Base-by-base conservation (phyloP, 1,140 invertebrate genomes). In the Drosophila pruinosa region DNA sequence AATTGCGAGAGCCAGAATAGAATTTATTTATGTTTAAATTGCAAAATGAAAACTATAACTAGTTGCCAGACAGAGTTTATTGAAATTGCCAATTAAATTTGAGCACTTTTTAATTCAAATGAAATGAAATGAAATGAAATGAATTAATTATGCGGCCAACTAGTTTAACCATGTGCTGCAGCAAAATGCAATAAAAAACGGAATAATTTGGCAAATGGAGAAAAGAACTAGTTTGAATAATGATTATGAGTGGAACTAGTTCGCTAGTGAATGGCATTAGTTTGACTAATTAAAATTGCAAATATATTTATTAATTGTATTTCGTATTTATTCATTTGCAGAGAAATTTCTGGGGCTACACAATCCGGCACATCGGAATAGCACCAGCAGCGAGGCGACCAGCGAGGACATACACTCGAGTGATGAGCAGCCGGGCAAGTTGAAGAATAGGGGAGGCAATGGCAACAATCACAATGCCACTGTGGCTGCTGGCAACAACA, bases 321-420 rank as follows among this genome's bases (percentile, higher is more conserved):
- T n/a, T n/a, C n/a, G n/a, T n/a, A n/a, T n/a, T n/a, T n/a, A n/a
- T 1, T 38, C 47, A 6, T 1, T 86, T 86, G 6, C 62, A 91
- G 89, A 90, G 57, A 90, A 90, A 72, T 78, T 72, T 26, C 48
- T 85, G 57, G 69, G 74, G 38, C 79, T 76, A 48, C 89, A 90
- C 71, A 90, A 91, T 77, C 67, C 76, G 2, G 74, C 71, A 0
- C 90, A 91, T 68, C 83, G 90, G 15, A 91, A 91, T 39, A 91
- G 90, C 71, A 90, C 88, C 54, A 79, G 89, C 48, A 91, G 90
- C 56, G 90, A 90, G 59, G 68, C 78, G n/a, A 78, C 90, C 58
- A 89, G 86, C 74, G 86, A 90, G 67, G 89, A 90, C 48, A 78
- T 81, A 3, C 75, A 76, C 19, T 90, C 85, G 10, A 89, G 88